Evolutionary conservation across 2,888 invertebrate species (phyloP), one percentile per base, ranked within the genome.

Genomic region (Drosophila niveifrons): DNA sequence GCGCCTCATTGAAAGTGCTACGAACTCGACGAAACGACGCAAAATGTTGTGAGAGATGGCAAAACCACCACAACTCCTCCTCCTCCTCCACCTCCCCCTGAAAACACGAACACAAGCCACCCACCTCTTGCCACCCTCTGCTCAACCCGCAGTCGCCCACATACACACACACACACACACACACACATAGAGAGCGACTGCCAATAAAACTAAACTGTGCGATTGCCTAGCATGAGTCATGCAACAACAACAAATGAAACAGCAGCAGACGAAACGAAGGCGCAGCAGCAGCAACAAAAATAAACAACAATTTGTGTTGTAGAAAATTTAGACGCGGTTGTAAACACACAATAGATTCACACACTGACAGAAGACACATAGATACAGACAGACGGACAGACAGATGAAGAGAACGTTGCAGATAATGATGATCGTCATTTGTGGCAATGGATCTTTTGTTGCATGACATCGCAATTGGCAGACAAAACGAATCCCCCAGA

Each of bases 381-480:
- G 15, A 62, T 8, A 57, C 47, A 50, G 36, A 51, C n/a, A n/a
- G n/a, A n/a, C n/a, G n/a, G 15, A 43, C 36, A 57, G 15, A 48
- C 2, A 34, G n/a, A 55, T 10, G 57, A 10, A 47, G 36, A 59
- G 44, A 57, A 11, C 50, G 46, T 44, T 58, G 51, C 29, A 62
- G 48, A 48, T 63, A 47, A 62, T 69, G 77, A 43, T 66, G 72
- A 50, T 73, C 57, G 53, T 66, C 51, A 63, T 77, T 73, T 75
- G 75, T 64, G 78, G 75, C 75, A 75, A 75, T 78, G 72, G 84
- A 84, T 78, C 87, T 81, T 81, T 82, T 87, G 88, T 88, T 80
- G 83, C 88, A 84, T 88, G 84, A 88, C 84, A 85, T 82, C 86
- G 83, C 83, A 88, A 82, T 82, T 82, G 86, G 86, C 82, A 75